phyloP scores from a whole-genome alignment of 2,888 invertebrate species.

The Archaeoteleia sp. region DNA sequence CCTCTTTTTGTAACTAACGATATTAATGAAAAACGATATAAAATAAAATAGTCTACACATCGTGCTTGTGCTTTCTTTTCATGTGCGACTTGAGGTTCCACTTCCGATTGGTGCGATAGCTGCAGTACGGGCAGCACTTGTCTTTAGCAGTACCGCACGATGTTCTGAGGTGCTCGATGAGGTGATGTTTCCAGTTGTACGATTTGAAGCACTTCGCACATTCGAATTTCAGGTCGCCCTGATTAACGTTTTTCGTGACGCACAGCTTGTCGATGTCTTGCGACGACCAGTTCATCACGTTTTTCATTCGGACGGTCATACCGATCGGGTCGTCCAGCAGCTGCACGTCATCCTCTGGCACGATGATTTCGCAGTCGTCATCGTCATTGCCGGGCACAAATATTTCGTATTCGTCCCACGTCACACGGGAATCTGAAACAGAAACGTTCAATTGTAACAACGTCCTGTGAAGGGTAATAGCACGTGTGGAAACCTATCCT shows the following conservation, averaged over 20 bases:
- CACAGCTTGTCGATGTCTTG: slow-evolving; percentile 13
- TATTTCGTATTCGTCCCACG: slow-evolving; percentile 59
- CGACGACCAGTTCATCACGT: slow-evolving; percentile 2
- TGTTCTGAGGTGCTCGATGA: slow-evolving; percentile 65
- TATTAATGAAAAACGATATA: no score
- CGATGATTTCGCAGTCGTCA: slow-evolving; percentile 32
- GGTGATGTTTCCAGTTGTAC: slow-evolving; percentile 60
- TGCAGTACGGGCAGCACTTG: slow-evolving; percentile 68
- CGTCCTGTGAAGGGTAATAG: slow-evolving; percentile 1
- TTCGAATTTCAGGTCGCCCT: slow-evolving; percentile 32
- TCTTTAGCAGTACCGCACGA: slow-evolving; percentile 65
- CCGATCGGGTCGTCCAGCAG: slow-evolving; percentile 17
- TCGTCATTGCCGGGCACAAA: slow-evolving; percentile 35
- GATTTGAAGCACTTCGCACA: slow-evolving; percentile 47
- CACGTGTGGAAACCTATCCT: no score
- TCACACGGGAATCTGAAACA: slow-evolving; percentile 62
- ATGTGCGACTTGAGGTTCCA: slow-evolving; percentile 64
- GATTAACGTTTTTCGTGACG: slow-evolving; percentile 35
- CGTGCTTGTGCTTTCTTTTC: slow-evolving; percentile 58
- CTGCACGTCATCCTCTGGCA: slow-evolving; percentile 11
- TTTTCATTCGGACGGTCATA: slow-evolving; percentile 17
- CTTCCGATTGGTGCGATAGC: slow-evolving; percentile 61
- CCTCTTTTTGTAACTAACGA: no score
- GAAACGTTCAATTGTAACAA: slow-evolving; percentile 36
- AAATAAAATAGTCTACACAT: slow-evolving; percentile 12